A percentile compares a stretch with the other conserved stretches of the same genome.
Evolutionary conservation across 2,888 invertebrate genomes (phyloP).

Genomic region (Troides helena): DNA sequence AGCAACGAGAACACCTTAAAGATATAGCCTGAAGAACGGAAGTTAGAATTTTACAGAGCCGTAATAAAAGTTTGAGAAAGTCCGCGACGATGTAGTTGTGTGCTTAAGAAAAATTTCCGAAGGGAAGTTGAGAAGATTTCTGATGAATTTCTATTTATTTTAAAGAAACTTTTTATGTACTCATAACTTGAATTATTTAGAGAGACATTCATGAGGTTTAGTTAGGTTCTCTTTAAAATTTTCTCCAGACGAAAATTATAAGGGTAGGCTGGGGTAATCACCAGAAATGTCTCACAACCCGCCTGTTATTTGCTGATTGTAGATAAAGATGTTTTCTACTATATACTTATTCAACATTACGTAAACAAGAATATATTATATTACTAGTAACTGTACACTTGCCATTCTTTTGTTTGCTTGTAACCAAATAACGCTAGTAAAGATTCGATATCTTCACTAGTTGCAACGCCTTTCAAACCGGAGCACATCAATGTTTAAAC

Average conservation of each 20-base stretch:
- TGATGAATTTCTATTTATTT: constrained; percentile 5
- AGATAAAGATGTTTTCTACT: no score
- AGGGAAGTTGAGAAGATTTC: constrained; percentile 18
- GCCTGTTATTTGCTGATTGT: neutral
- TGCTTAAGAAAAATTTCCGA: constrained; percentile 10
- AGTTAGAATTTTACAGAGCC: constrained; percentile 8
- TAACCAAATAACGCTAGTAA: no score
- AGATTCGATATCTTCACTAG: no score
- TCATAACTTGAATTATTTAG: neutral
- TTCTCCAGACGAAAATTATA: neutral
- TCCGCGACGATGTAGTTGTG: constrained; percentile 15
- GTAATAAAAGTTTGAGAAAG: constrained; percentile 10
- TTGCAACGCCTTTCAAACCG: no score
- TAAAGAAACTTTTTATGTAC: neutral
- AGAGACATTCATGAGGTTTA: no score
- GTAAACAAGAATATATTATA: neutral
- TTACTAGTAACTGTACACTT: neutral
- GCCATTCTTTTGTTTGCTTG: no score
- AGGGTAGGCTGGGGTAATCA: neutral
- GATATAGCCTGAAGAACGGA: constrained; percentile 4
- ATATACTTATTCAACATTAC: no score
- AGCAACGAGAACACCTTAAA: constrained; percentile 10
- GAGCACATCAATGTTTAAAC: no score
- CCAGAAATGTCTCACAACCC: neutral
- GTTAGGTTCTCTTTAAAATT: no score